phyloP scores from a whole-genome alignment of 2,888 invertebrate genomes.

The Meloe dianella region DNA sequence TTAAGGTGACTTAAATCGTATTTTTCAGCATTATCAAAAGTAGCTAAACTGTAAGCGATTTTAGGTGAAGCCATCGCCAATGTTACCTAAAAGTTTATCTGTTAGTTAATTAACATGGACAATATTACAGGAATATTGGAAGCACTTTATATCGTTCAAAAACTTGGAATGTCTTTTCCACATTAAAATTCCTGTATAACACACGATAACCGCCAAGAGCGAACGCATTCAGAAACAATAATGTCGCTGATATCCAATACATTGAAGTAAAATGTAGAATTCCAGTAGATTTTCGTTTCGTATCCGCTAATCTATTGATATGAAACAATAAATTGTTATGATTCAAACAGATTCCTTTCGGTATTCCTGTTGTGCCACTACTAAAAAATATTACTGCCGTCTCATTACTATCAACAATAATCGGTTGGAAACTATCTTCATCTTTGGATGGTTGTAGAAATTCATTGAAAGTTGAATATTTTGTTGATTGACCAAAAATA shows the following conservation, averaged over 20 bases:
- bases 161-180: conserved; percentile 32
- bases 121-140: neutral
- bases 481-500: conserved; percentile 37
- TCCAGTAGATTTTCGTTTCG: neutral
- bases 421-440: conserved; percentile 20
- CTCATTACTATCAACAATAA: conserved; percentile 28
- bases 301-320: neutral
- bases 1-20: conserved; percentile 32
- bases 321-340: conserved; percentile 36
- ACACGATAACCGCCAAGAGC: conserved; percentile 38
- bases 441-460: neutral
- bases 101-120: neutral
- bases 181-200: conserved; percentile 35
- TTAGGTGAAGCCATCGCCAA: conserved; percentile 26
- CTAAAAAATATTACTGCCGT: conserved; percentile 49
- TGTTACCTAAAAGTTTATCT: neutral
- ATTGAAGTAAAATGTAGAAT: conserved; percentile 35
- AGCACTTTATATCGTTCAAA: conserved; percentile 40
- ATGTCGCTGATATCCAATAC: conserved; percentile 47
- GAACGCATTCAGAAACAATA: conserved; percentile 34
- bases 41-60: conserved; percentile 33
- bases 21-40: conserved; percentile 27
- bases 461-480: conserved; percentile 31
- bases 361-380: conserved; percentile 52
- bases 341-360: conserved; percentile 49